Percentiles rank a stretch among this genome's conserved stretches.
Conservation (phyloP, 2,797 vertebrate species). For the Buceros bicornis region DNA sequence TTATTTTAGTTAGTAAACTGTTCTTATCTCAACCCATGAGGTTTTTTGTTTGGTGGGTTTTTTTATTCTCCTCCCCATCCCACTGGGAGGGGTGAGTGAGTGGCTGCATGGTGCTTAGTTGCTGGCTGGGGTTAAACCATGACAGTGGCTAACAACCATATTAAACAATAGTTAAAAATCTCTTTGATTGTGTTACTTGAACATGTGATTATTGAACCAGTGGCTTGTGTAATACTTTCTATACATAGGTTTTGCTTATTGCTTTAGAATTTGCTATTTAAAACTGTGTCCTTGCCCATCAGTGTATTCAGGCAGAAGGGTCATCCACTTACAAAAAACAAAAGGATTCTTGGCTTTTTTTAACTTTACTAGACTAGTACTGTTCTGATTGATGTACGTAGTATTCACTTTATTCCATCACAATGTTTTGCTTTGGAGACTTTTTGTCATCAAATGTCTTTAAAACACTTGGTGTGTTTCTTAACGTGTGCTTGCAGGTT, state of each 20-base stretch:
- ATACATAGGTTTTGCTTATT: not conserved
- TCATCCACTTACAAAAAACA: not conserved
- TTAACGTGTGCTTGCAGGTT: fast-evolving
- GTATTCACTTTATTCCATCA: too few relatives aligned
- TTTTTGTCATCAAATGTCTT: not conserved
- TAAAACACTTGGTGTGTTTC: not conserved
- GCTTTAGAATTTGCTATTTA: not conserved
- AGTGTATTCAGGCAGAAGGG: not conserved
- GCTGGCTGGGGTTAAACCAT: too few relatives aligned
- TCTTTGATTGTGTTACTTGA: not conserved
- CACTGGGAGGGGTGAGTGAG: too few relatives aligned
- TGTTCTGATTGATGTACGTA: not conserved
- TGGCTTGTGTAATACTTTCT: not conserved
- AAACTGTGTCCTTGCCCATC: not conserved
- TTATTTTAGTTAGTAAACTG: too few relatives aligned
- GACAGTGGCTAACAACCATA: not conserved
- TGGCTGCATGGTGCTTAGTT: too few relatives aligned
- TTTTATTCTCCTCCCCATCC: too few relatives aligned
- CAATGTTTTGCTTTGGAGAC: not conserved
- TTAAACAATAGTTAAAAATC: not conserved
- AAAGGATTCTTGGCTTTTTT: not conserved
- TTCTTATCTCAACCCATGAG: too few relatives aligned
- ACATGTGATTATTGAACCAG: not conserved
- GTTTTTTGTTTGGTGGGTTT: too few relatives aligned
- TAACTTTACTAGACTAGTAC: not conserved